These are phyloP conservation scores for Typhlichthys subterraneus DNA, from an alignment of 2,797 vertebrate species.

Conservation along the genomic window DNA sequence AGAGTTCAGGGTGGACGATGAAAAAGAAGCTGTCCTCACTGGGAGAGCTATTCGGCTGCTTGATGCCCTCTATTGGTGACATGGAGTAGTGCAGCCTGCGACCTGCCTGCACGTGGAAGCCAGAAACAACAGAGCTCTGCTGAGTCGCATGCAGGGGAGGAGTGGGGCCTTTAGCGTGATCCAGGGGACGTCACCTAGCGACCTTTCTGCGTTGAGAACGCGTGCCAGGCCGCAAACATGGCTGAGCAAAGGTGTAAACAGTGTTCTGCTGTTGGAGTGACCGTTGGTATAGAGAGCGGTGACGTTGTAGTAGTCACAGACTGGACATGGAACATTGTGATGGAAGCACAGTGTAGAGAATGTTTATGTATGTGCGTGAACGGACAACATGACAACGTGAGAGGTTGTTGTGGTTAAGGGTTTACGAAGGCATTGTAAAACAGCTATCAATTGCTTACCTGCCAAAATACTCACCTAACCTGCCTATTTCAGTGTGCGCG, in stretches of 20 bases:
- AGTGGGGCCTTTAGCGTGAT: not conserved
- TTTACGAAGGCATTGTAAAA: no score
- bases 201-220: conserved; percentile 1
- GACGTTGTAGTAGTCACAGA: no score
- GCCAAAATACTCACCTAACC: no score
- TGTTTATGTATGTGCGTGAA: no score
- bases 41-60: conserved; percentile 64
- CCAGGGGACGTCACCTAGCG: no score
- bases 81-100: conserved; percentile 40
- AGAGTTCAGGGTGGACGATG: conserved; percentile 39
- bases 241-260: not conserved
- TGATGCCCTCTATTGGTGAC: conserved; percentile 57
- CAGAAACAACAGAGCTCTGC: not conserved
- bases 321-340: no score
- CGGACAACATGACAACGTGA: no score
- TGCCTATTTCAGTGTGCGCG: no score
- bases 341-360: no score
- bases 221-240: not conserved
- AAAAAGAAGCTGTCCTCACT: conserved; percentile 65
- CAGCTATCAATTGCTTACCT: no score
- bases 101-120: conserved; percentile 21
- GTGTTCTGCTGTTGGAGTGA: not conserved
- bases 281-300: no score
- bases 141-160: not conserved
- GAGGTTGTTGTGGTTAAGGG: no score